Percentiles rank a stretch among this genome's conserved stretches.
These are phyloP conservation scores for Caenorhabditis sinica DNA, from an alignment of 2,888 invertebrate species.

Conservation along the genomic window DNA sequence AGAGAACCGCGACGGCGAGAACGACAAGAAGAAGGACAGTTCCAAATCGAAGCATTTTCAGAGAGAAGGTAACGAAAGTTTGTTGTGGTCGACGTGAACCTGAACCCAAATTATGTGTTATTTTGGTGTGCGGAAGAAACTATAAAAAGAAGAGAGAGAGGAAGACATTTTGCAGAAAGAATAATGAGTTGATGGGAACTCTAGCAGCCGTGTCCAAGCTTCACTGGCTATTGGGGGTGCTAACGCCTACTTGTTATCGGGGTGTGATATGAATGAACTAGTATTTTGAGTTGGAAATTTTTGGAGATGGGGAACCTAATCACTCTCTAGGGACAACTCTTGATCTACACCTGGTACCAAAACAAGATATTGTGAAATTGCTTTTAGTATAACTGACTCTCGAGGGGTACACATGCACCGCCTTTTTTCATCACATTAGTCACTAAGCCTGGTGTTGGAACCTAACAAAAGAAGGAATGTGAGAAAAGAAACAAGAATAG, in stretches of 20 bases:
- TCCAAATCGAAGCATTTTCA: constrained; percentile 65
- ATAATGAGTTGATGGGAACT: constrained; percentile 26
- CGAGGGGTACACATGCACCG: not conserved
- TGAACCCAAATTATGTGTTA: constrained; percentile 9
- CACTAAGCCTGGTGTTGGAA: constrained; percentile 15
- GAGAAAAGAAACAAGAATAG: constrained; percentile 21
- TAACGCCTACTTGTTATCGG: constrained; percentile 26
- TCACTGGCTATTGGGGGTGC: constrained; percentile 9
- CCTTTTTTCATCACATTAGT: constrained; percentile 14
- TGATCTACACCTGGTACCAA: not conserved
- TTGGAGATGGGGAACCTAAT: not conserved
- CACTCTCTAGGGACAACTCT: not conserved
- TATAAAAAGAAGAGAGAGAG: not conserved
- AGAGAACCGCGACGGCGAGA: constrained; percentile 55
- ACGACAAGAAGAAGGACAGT: constrained; percentile 61
- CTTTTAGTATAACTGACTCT: not conserved
- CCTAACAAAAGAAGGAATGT: constrained; percentile 19
- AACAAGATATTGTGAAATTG: not conserved
- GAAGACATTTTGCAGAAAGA: constrained; percentile 17
- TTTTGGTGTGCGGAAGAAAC: not conserved
- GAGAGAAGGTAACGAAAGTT: constrained; percentile 23
- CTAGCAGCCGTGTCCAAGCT: constrained; percentile 4
- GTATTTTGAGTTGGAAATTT: constrained; percentile 4
- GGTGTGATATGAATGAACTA: constrained; percentile 3
- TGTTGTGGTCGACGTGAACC: constrained; percentile 24